phyloP scores from a whole-genome alignment of 92 coral and sea anemone genomes.

The Umimayanthus chanpuru region DNA sequence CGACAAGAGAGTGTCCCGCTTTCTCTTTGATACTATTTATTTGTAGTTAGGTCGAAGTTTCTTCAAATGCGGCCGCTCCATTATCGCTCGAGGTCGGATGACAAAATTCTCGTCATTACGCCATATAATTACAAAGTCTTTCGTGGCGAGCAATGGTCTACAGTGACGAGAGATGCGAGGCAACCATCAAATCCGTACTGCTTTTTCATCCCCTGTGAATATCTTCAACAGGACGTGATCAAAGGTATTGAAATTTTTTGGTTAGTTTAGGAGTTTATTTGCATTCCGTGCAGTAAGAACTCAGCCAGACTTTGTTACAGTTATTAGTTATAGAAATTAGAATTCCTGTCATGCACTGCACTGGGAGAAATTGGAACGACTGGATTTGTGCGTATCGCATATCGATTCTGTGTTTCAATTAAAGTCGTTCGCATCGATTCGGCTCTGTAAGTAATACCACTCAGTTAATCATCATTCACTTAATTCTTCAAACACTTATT shows the following conservation, averaged over 20 bases:
- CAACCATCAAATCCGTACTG: conserved; percentile 34
- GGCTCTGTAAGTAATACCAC: no score
- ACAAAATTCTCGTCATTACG: conserved; percentile 40
- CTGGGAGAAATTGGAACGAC: not conserved
- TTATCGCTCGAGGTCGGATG: conserved; percentile 38
- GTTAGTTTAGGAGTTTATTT: not conserved
- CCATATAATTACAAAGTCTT: conserved; percentile 40
- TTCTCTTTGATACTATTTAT: not conserved
- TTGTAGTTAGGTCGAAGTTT: not conserved
- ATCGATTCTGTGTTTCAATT: no score
- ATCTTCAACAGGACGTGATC: not conserved
- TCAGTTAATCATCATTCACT: no score
- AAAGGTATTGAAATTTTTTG: conserved; percentile 11
- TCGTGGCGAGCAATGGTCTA: conserved; percentile 32
- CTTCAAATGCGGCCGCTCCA: conserved; percentile 21
- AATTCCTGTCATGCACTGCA: not conserved
- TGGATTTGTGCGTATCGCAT: not conserved
- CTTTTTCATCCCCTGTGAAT: conserved; percentile 27
- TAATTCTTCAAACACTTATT: no score
- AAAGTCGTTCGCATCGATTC: not conserved
- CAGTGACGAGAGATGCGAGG: conserved; percentile 5
- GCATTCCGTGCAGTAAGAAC: not conserved
- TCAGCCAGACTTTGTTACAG: not conserved
- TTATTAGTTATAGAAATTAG: no score
- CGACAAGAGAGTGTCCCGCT: conserved; percentile 1